Base-by-base conservation (phyloP, 2,888 invertebrate genomes). In the Anaspis maculata region DNA sequence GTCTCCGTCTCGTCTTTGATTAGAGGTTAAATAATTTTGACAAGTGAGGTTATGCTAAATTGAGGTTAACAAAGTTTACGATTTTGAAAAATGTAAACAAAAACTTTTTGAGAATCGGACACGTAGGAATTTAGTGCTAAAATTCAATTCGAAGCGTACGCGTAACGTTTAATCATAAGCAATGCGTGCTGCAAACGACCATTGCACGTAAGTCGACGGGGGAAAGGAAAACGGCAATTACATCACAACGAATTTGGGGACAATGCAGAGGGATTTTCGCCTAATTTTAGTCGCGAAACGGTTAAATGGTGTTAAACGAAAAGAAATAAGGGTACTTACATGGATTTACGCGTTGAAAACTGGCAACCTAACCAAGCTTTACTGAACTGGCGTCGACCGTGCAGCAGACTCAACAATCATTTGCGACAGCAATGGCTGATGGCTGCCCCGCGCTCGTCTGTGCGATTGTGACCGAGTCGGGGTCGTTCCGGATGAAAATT, bases 311-410 rank as follows among this genome's bases (percentile, higher is more conserved):
- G n/a, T n/a, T n/a, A n/a, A n/a, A n/a, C n/a, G n/a, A 9, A 19
- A 9, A 9, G 13, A 28, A 27, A 27, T 21, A 9, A 21, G 2
- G 23, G 15, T 30, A 61, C 64, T 59, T 58, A 62, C 60, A 49
- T 44, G 39, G 47, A 52, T 52, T 54, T 49, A 48, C 46, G 44
- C 39, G 32, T 43, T 48, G 52, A 51, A 57, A 57, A 51, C 50
- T 57, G 54, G 57, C 56, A 64, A 64, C 66, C 64, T 66, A 66
- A 67, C 65, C 64, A 65, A 65, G 57, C 55, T 61, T 57, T 53
- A 48, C 46, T 44, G 37, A 53, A 49, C 51, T 49, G 59, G 62
- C 65, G 63, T 63, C 66, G 62, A 64, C 65, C 52, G 54, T n/a
- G n/a, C n/a, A n/a, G n/a, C n/a, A n/a, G n/a, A n/a, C n/a, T n/a